A percentile compares a stretch with the other conserved stretches of the same genome.
phyloP scores from a whole-genome alignment of 2,888 invertebrate genomes.

The Spilosoma lubricipeda region DNA sequence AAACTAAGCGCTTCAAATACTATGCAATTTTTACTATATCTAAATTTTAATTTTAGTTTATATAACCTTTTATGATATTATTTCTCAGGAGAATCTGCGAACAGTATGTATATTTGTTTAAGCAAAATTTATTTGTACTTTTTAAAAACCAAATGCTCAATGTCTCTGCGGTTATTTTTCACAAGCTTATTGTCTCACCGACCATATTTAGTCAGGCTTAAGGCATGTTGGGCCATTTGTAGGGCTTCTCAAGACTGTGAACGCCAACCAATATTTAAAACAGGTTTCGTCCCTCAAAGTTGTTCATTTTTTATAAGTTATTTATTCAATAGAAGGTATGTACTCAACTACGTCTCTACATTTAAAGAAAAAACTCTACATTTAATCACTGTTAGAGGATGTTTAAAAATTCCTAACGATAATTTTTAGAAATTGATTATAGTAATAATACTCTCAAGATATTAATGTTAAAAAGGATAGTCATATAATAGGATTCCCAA shows the following conservation, averaged over 20 bases:
- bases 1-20: too few relatives aligned
- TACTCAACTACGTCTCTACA: too few relatives aligned
- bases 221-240: conserved; percentile 14
- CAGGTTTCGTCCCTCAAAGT: not conserved
- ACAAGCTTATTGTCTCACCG: conserved; percentile 17
- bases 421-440: too few relatives aligned
- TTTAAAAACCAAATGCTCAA: conserved; percentile 2
- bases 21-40: too few relatives aligned
- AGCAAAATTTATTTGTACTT: conserved; percentile 3
- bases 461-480: too few relatives aligned
- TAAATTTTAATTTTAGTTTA: too few relatives aligned
- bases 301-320: not conserved
- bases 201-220: conserved; percentile 19
- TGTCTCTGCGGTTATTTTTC: conserved; percentile 9
- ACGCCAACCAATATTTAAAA: conserved; percentile 1
- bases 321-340: too few relatives aligned
- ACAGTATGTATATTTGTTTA: not conserved
- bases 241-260: not conserved
- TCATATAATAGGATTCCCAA: too few relatives aligned
- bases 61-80: not conserved
- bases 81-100: not conserved
- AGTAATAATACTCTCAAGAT: too few relatives aligned
- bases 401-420: too few relatives aligned
- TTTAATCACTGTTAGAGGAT: too few relatives aligned
- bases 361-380: too few relatives aligned